phyloP scores from a whole-genome alignment of 2,113 vertebrate genomes.

The Tupaia tana region DNA sequence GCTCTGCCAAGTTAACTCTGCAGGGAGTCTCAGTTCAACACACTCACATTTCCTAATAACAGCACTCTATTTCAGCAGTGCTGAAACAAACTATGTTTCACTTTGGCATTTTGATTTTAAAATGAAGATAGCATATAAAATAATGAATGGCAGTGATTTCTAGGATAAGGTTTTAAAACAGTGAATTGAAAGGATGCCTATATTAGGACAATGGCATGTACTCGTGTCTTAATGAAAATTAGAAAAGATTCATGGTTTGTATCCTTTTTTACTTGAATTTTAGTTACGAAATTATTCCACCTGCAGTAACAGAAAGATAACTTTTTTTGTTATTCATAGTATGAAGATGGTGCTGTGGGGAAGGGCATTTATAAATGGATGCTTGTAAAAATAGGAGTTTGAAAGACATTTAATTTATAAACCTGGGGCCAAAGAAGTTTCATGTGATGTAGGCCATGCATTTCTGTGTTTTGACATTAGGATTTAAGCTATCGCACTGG shows the following conservation, averaged over 20 bases:
- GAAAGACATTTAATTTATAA: conserved; percentile 83
- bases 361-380: conserved; percentile 67
- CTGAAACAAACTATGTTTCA: conserved; percentile 73
- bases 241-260: conserved; percentile 59
- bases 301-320: conserved; percentile 62
- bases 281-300: conserved; percentile 34
- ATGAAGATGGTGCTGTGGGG: conserved; percentile 8
- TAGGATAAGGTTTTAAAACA: conserved; percentile 56
- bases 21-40: conserved; percentile 88
- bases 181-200: conserved; percentile 23
- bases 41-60: conserved; percentile 91
- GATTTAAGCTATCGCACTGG: conserved; percentile 83
- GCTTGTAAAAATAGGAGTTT: conserved; percentile 74
- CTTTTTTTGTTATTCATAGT: conserved; percentile 61
- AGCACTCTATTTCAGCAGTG: conserved; percentile 81
- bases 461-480: conserved; percentile 85
- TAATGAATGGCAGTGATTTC: conserved; percentile 53
- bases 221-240: background rate
- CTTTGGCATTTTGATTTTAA: conserved; percentile 86
- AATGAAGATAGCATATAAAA: conserved; percentile 82
- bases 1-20: conserved; percentile 88
- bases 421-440: conserved; percentile 78
- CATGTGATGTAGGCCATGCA: conserved; percentile 78
- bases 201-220: background rate
- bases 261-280: conserved; percentile 21